Evolutionary conservation across 2,113 vertebrate genomes (phyloP).

Genomic region (Verasper variegatus): DNA sequence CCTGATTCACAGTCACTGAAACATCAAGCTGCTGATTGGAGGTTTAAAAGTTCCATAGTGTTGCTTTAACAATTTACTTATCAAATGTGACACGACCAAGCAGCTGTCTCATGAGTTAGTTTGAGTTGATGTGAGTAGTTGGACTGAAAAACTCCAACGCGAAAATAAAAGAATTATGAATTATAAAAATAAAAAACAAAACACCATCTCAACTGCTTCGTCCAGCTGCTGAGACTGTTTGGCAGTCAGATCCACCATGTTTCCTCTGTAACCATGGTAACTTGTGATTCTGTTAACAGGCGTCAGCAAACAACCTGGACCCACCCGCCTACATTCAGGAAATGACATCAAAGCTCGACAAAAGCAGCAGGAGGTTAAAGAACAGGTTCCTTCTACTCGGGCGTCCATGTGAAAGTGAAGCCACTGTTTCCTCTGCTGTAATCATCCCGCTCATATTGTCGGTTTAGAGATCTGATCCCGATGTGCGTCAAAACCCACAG

Average conservation of each 20-base stretch:
- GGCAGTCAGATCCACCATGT: background rate
- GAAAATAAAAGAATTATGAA: too few relatives aligned
- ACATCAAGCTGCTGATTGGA: too few relatives aligned
- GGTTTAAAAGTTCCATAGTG: too few relatives aligned
- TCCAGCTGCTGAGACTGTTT: background rate
- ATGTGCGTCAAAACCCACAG: background rate
- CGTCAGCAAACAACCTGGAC: background rate
- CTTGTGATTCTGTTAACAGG: conserved; percentile 5
- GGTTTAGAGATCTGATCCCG: background rate
- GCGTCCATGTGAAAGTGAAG: background rate
- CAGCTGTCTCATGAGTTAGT: too few relatives aligned
- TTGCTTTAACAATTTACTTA: too few relatives aligned
- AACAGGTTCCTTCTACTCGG: background rate
- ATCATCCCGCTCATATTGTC: background rate
- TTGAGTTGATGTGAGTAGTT: background rate
- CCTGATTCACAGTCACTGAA: too few relatives aligned
- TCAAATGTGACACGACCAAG: too few relatives aligned
- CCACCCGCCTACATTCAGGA: conserved; percentile 36
- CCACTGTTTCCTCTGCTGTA: background rate
- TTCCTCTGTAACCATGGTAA: conserved; percentile 12
- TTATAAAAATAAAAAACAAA: background rate
- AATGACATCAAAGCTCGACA: conserved; percentile 23
- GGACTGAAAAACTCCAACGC: background rate
- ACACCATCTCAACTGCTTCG: background rate
- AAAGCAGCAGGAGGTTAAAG: conserved; percentile 6